Conservation (phyloP, 1,140 invertebrate genomes). For the Saccostrea cuccullata region DNA sequence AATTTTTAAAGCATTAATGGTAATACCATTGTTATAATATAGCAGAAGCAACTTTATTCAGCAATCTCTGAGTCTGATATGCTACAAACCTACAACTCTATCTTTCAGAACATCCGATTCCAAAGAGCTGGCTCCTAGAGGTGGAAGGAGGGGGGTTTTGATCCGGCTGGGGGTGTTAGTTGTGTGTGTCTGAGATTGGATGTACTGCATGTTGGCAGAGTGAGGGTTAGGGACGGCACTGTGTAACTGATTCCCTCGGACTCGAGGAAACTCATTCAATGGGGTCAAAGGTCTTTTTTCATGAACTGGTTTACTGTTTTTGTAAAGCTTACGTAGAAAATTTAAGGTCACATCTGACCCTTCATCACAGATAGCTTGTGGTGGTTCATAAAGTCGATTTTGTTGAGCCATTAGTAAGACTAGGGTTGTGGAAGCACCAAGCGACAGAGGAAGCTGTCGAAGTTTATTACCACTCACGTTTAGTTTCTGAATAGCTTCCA, state of each 20-base stretch:
- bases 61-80: background rate
- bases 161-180: conserved; percentile 76
- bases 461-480: conserved; percentile 77
- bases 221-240: conserved; percentile 75
- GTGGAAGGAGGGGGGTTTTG: conserved; percentile 77
- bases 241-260: conserved; percentile 73
- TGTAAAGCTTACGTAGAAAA: conserved; percentile 72
- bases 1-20: no score
- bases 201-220: conserved; percentile 76
- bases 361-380: conserved; percentile 74
- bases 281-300: conserved; percentile 50
- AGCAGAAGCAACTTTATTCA: no score
- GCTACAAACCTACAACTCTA: conserved; percentile 74
- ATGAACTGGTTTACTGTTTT: conserved; percentile 41
- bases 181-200: conserved; percentile 77
- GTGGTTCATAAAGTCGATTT: conserved; percentile 73
- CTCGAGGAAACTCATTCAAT: conserved; percentile 73
- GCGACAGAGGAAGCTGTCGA: conserved; percentile 70
- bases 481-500: conserved; percentile 73
- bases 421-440: conserved; percentile 70
- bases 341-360: conserved; percentile 73
- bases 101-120: conserved; percentile 74
- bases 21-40: no score
- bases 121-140: conserved; percentile 68
- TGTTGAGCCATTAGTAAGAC: conserved; percentile 71